Conservation (phyloP, 2,113 vertebrate species). For the Pachyramphus minor region DNA sequence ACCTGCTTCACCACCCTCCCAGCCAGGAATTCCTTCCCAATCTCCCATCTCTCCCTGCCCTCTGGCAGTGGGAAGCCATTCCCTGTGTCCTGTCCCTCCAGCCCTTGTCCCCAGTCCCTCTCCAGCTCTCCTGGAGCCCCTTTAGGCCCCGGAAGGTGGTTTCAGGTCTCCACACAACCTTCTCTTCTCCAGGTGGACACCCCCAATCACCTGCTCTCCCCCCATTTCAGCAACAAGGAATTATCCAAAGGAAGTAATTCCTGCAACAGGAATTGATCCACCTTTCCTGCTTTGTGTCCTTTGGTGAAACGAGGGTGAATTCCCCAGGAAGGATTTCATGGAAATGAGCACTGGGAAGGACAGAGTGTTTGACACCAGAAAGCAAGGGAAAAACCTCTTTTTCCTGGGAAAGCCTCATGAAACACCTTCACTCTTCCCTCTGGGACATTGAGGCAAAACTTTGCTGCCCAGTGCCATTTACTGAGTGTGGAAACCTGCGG, state of each 20-base stretch:
- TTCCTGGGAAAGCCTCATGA: neutral
- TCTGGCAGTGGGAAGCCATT: neutral
- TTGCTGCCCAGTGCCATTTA: neutral
- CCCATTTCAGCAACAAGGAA: neutral
- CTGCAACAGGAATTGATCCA: neutral
- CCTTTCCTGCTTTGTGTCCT: neutral
- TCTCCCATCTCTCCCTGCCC: rapidly evolving
- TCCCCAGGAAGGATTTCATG: neutral
- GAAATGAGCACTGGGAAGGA: neutral
- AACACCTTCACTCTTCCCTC: neutral
- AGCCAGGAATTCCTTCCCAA: neutral
- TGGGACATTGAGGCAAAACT: neutral
- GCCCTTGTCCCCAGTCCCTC: rapidly evolving
- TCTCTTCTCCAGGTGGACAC: neutral
- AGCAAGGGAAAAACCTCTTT: neutral
- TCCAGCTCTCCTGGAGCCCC: neutral
- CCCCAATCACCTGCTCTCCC: neutral
- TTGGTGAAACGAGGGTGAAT: neutral
- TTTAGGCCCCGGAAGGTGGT: neutral
- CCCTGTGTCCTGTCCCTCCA: rapidly evolving
- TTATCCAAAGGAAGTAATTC: neutral
- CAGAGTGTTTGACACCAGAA: neutral
- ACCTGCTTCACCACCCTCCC: neutral
- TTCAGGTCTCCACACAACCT: neutral
- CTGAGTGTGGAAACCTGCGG: neutral